These are phyloP conservation scores for Danionella cerebrum DNA, from an alignment of 2,113 vertebrate species.

Conservation along the genomic window DNA sequence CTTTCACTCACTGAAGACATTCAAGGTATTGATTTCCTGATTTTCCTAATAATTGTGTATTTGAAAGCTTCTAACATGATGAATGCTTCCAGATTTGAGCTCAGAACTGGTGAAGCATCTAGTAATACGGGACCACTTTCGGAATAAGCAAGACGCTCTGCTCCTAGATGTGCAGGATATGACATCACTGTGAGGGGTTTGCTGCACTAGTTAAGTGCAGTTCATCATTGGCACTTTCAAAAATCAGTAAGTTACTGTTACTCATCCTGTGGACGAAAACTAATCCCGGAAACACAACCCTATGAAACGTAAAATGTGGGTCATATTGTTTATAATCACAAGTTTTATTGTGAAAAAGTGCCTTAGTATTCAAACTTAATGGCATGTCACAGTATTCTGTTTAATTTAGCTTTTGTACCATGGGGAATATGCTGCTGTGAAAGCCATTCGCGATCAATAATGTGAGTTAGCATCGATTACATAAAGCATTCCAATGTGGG, in stretches of 20 bases:
- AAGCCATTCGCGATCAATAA: slow-evolving; percentile 19
- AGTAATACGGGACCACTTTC: slow-evolving; percentile 61
- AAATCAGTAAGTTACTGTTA: slow-evolving; percentile 7
- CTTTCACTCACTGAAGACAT: slow-evolving; percentile 50
- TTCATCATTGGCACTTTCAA: slow-evolving; percentile 9
- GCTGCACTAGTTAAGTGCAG: background rate
- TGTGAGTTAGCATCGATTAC: slow-evolving; percentile 9
- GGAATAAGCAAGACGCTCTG: slow-evolving; percentile 68
- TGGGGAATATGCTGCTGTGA: slow-evolving; percentile 23
- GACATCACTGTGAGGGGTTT: slow-evolving; percentile 45
- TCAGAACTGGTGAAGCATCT: slow-evolving; percentile 61
- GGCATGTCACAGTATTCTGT: background rate
- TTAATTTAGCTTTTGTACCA: background rate
- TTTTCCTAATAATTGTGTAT: no score
- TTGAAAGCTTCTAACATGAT: no score
- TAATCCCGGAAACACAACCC: background rate
- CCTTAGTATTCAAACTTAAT: slow-evolving; percentile 2
- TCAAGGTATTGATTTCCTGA: slow-evolving; percentile 48
- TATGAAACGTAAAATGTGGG: slow-evolving; percentile 16
- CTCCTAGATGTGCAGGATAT: slow-evolving; percentile 68
- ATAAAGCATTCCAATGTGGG: background rate
- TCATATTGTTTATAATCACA: slow-evolving; percentile 27
- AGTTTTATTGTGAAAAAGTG: slow-evolving; percentile 44
- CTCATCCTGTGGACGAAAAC: slow-evolving; percentile 13
- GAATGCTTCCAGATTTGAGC: slow-evolving; percentile 56